phyloP scores from a whole-genome alignment of 2,888 invertebrate species.

The Exocentrus adspersus region DNA sequence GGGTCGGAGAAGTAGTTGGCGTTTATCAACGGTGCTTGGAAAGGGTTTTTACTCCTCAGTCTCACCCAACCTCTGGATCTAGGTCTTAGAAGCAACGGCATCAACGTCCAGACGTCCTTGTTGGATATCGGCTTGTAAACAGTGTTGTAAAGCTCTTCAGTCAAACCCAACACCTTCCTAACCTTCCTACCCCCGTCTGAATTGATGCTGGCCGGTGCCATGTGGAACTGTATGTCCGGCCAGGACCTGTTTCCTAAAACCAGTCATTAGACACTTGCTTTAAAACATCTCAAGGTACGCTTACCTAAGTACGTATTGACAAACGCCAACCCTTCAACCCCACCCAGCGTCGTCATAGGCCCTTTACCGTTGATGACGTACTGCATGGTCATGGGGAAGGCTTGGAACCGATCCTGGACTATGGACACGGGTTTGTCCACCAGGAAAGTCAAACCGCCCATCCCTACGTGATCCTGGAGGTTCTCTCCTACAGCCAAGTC shows the following conservation, averaged over 20 bases:
- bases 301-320: slow-evolving; percentile 79
- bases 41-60: slow-evolving; percentile 83
- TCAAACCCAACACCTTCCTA: slow-evolving; percentile 80
- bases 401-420: slow-evolving; percentile 74
- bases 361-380: slow-evolving; percentile 82
- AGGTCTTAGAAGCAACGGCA: slow-evolving; percentile 84
- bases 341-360: slow-evolving; percentile 88
- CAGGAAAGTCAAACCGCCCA: slow-evolving; percentile 80
- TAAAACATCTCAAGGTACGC: too few relatives aligned
- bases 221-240: slow-evolving; percentile 93
- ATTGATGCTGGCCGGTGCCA: slow-evolving; percentile 89
- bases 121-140: slow-evolving; percentile 85
- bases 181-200: slow-evolving; percentile 79
- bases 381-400: slow-evolving; percentile 75
- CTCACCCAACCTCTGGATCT: slow-evolving; percentile 81
- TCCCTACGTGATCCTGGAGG: slow-evolving; percentile 88
- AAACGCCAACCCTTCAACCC: slow-evolving; percentile 88
- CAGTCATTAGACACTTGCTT: background rate
- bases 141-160: slow-evolving; percentile 81
- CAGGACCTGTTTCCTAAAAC: slow-evolving; percentile 76
- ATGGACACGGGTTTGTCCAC: slow-evolving; percentile 87
- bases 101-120: slow-evolving; percentile 83
- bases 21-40: slow-evolving; percentile 87
- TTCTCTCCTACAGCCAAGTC: slow-evolving; percentile 84
- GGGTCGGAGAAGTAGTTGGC: slow-evolving; percentile 92